A percentile compares a stretch with the other conserved stretches of the same genome.
These are phyloP conservation scores for Calephelis perditalis DNA, from an alignment of 2,888 invertebrate genomes.

Conservation along the genomic window DNA sequence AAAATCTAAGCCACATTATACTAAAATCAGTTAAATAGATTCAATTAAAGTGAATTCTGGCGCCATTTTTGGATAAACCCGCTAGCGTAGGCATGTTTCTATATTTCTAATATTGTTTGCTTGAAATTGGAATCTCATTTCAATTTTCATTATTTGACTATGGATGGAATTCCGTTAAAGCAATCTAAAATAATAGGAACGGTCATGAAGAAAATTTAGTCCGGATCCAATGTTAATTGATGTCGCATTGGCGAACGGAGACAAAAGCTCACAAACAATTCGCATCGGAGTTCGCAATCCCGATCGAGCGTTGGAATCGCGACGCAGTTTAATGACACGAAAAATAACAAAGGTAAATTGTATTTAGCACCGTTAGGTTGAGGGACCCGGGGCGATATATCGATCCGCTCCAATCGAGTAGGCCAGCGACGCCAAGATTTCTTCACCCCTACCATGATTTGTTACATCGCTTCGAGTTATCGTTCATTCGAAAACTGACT, in stretches of 20 bases:
- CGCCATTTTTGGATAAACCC: constrained; percentile 21
- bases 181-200: constrained; percentile 56
- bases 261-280: constrained; percentile 78
- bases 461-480: too few species aligned
- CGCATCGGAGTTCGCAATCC: constrained; percentile 74
- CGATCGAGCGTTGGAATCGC: constrained; percentile 74
- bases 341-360: constrained; percentile 79
- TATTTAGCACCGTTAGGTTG: constrained; percentile 70
- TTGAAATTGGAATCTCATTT: constrained; percentile 8
- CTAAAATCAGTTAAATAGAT: too few species aligned
- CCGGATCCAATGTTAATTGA: constrained; percentile 72
- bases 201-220: constrained; percentile 66
- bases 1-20: too few species aligned
- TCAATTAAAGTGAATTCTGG: constrained; percentile 28
- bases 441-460: constrained; percentile 6
- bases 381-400: constrained; percentile 60
- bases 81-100: not conserved
- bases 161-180: constrained; percentile 55
- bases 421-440: constrained; percentile 53
- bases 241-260: constrained; percentile 70
- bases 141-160: constrained; percentile 13
- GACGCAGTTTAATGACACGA: constrained; percentile 78
- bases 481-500: too few species aligned
- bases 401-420: constrained; percentile 53
- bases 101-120: constrained; percentile 6